phyloP scores from a whole-genome alignment of 2,113 vertebrate species.

The Loxodonta africana region DNA sequence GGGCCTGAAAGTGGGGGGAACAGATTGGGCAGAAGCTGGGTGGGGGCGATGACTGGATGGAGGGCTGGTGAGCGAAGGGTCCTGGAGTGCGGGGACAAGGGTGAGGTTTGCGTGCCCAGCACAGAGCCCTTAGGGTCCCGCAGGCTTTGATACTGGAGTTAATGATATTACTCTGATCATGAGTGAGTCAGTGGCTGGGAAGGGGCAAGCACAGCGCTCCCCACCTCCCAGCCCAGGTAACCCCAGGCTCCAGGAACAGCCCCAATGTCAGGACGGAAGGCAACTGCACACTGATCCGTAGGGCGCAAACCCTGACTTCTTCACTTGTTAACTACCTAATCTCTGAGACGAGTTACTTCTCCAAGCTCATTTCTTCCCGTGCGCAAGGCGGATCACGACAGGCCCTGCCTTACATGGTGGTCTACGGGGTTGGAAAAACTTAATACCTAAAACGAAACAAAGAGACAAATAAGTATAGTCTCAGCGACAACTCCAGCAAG shows the following conservation, averaged over 20 bases:
- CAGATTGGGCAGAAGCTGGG: rapidly evolving
- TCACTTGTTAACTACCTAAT: background rate
- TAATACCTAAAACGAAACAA: background rate
- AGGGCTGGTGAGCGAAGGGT: rapidly evolving
- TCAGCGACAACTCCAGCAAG: rapidly evolving
- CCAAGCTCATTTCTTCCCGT: background rate
- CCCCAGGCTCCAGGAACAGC: background rate
- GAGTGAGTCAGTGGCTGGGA: background rate
- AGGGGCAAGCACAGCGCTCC: too few species aligned
- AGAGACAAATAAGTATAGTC: background rate
- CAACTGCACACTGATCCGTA: background rate
- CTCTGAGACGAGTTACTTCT: background rate
- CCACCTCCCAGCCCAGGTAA: background rate
- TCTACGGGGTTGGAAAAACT: background rate
- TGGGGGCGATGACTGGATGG: rapidly evolving
- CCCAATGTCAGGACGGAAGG: background rate
- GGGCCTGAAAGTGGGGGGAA: rapidly evolving
- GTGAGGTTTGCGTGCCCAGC: background rate
- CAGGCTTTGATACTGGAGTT: rapidly evolving
- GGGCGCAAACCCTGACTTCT: background rate
- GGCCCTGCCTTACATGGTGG: rapidly evolving
- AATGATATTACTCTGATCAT: background rate
- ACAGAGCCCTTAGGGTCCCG: background rate
- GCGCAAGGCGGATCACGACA: rapidly evolving
- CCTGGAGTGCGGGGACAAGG: rapidly evolving